phyloP scores from a whole-genome alignment of 2,888 invertebrate species.

The Sinhomidia bicolor region DNA sequence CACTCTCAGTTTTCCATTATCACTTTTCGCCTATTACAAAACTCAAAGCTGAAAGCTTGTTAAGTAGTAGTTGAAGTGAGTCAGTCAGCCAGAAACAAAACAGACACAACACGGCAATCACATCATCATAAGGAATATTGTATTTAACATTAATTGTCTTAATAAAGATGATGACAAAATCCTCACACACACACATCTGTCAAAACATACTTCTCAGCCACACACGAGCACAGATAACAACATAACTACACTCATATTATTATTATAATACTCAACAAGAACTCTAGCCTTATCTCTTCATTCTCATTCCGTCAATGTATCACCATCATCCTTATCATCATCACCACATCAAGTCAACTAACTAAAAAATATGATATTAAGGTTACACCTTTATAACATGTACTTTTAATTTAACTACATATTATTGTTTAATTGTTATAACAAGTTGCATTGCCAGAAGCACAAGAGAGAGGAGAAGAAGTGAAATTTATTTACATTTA shows the following conservation, averaged over 20 bases:
- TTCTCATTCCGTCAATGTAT: too few species aligned
- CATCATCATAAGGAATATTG: not conserved
- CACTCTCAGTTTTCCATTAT: too few species aligned
- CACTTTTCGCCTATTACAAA: not conserved
- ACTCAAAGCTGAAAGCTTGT: not conserved
- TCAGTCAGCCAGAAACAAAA: too few species aligned
- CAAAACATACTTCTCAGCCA: conserved; percentile 7
- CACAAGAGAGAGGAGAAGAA: not conserved
- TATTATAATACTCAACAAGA: too few species aligned
- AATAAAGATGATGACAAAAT: not conserved
- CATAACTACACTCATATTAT: too few species aligned
- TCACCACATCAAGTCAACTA: not conserved
- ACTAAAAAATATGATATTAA: not conserved
- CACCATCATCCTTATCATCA: not conserved
- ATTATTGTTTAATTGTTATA: not conserved
- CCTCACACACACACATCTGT: conserved; percentile 7
- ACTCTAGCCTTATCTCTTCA: too few species aligned
- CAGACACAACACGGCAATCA: too few species aligned
- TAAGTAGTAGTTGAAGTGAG: too few species aligned
- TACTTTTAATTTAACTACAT: not conserved
- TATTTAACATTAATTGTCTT: not conserved
- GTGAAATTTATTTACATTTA: conserved; percentile 26
- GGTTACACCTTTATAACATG: not conserved
- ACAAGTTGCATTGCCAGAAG: not conserved
- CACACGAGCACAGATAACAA: too few species aligned